Percentiles rank a stretch among this genome's conserved stretches.
Conservation (phyloP, 2,888 invertebrate species). For the Cerastis rubricosa region DNA sequence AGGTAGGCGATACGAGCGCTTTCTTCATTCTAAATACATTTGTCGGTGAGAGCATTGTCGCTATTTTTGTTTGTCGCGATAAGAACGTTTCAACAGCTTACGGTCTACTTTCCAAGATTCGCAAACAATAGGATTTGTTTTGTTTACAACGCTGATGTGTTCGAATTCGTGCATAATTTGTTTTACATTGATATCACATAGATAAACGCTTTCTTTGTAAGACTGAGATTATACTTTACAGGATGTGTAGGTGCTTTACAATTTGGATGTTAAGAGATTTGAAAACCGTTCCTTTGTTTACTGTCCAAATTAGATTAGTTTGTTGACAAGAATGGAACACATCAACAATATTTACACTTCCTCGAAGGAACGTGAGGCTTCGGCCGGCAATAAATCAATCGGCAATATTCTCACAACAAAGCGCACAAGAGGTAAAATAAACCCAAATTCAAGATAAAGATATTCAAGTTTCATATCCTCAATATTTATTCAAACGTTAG, state of each 20-base stretch:
- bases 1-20: slow-evolving; percentile 68
- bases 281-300: neutral
- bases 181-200: slow-evolving; percentile 52
- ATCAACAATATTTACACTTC: slow-evolving; percentile 27
- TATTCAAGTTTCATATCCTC: slow-evolving; percentile 73
- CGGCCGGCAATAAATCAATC: slow-evolving; percentile 54
- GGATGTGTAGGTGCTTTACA: neutral
- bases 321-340: neutral
- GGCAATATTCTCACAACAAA: slow-evolving; percentile 64
- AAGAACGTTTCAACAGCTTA: slow-evolving; percentile 74
- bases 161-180: slow-evolving; percentile 65
- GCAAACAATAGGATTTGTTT: slow-evolving; percentile 70
- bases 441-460: slow-evolving; percentile 67
- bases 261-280: slow-evolving; percentile 3
- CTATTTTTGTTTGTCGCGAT: slow-evolving; percentile 71
- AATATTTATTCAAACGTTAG: slow-evolving; percentile 85
- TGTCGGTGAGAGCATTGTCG: slow-evolving; percentile 66
- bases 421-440: slow-evolving; percentile 59
- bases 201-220: slow-evolving; percentile 43
- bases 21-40: slow-evolving; percentile 64
- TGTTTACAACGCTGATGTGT: slow-evolving; percentile 72
- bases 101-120: slow-evolving; percentile 63
- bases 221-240: neutral
- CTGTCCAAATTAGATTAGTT: neutral
- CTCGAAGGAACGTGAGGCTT: slow-evolving; percentile 24